These are phyloP conservation scores for Ptychoptera albimana DNA, from an alignment of 2,888 invertebrate genomes.

Conservation along the genomic window DNA sequence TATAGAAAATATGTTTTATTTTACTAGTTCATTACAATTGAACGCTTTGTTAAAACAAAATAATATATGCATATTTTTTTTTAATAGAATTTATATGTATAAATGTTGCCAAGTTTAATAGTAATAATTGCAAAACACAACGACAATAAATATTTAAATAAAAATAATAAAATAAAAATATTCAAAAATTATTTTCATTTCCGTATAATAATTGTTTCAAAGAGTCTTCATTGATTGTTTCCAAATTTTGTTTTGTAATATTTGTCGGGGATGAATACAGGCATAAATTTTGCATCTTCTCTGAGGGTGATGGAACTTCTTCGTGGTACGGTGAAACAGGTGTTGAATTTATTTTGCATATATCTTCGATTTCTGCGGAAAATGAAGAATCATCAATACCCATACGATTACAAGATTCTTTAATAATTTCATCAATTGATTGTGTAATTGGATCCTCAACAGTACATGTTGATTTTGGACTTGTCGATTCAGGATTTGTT, in stretches of 20 bases:
- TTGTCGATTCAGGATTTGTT: slow-evolving; percentile 14
- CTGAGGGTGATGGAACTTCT: slow-evolving; percentile 45
- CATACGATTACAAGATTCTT: slow-evolving; percentile 27
- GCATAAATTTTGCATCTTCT: slow-evolving; percentile 45
- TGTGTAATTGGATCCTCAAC: slow-evolving; percentile 20
- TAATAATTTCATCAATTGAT: slow-evolving; percentile 28
- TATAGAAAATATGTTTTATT: no score
- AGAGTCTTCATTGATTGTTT: slow-evolving; percentile 10
- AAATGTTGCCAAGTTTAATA: no score
- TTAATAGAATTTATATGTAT: no score
- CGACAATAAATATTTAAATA: no score
- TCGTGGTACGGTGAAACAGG: slow-evolving; percentile 34
- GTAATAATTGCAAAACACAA: no score
- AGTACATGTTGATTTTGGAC: neutral
- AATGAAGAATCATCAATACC: slow-evolving; percentile 17
- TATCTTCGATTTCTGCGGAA: neutral
- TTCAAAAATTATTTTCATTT: slow-evolving; percentile 4
- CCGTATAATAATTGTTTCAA: slow-evolving; percentile 9
- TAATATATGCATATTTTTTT: no score
- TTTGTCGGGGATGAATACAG: slow-evolving; percentile 30
- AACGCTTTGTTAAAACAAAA: no score
- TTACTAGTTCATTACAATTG: no score
- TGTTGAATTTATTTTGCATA: slow-evolving; percentile 19
- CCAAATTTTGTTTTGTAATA: slow-evolving; percentile 3
- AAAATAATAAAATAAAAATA: neutral